Conservation (phyloP, 2,888 invertebrate species). For the Eupsilia transversa region DNA sequence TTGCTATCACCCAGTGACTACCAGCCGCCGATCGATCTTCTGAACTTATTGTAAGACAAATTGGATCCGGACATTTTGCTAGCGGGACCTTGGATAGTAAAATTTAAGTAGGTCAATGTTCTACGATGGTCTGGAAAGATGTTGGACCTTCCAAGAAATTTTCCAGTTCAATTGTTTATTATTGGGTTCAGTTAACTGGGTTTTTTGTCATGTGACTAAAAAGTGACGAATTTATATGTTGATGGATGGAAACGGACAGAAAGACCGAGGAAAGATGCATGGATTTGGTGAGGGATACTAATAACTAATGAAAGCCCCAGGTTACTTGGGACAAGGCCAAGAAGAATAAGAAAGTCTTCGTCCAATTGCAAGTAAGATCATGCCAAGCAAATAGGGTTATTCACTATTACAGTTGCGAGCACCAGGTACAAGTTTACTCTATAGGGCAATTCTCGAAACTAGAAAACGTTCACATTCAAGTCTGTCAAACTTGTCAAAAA, state of each 20-base stretch:
- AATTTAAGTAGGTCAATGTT: slow-evolving; percentile 54
- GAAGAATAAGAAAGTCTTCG: too few relatives aligned
- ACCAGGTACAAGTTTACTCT: not conserved
- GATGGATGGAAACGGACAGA: too few relatives aligned
- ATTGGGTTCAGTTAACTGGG: not conserved
- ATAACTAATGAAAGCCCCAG: not conserved
- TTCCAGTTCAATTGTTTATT: not conserved
- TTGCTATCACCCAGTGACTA: slow-evolving; percentile 65
- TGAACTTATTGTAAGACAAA: slow-evolving; percentile 69
- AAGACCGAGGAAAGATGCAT: not conserved
- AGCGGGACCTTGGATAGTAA: slow-evolving; percentile 48
- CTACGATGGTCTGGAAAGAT: slow-evolving; percentile 4
- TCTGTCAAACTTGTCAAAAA: too few relatives aligned
- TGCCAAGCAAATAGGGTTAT: not conserved
- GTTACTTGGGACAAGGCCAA: not conserved
- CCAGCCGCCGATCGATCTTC: slow-evolving; percentile 61
- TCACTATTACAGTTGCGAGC: not conserved
- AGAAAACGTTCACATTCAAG: too few relatives aligned
- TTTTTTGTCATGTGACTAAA: not conserved
- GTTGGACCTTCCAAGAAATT: not conserved
- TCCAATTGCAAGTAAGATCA: not conserved
- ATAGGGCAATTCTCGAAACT: too few relatives aligned
- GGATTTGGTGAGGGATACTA: not conserved
- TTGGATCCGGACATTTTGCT: slow-evolving; percentile 66
- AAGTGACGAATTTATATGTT: not conserved